Conservation (phyloP, 2,113 vertebrate species). For the Butastur rufipennis region DNA sequence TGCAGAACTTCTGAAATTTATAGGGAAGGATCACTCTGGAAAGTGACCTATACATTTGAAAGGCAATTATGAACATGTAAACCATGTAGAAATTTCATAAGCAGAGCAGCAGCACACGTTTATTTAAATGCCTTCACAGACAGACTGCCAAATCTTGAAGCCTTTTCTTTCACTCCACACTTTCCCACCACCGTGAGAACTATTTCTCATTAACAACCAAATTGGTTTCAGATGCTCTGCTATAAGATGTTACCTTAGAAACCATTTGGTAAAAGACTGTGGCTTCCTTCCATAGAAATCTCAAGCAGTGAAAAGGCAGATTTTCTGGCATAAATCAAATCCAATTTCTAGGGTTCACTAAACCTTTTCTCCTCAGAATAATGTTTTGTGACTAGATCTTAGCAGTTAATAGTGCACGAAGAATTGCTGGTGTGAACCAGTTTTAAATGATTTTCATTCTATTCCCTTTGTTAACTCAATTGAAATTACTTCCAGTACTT, state of each 20-base stretch:
- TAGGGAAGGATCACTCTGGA: neutral
- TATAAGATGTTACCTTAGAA: constrained; percentile 87
- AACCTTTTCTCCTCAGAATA: constrained; percentile 83
- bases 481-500: constrained; percentile 55
- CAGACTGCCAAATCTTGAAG: constrained; percentile 68
- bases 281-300: constrained; percentile 83
- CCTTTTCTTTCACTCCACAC: constrained; percentile 76
- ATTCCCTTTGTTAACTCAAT: constrained; percentile 53
- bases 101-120: constrained; percentile 63
- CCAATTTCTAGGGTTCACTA: constrained; percentile 89
- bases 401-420: constrained; percentile 77
- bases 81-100: constrained; percentile 72
- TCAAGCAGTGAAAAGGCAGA: constrained; percentile 84
- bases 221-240: constrained; percentile 87
- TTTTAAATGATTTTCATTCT: constrained; percentile 71
- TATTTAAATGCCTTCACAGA: constrained; percentile 68
- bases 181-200: constrained; percentile 87
- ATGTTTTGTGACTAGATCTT: constrained; percentile 81
- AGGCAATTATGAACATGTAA: constrained; percentile 27
- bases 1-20: neutral
- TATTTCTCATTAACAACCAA: constrained; percentile 88
- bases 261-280: constrained; percentile 81
- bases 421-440: constrained; percentile 80
- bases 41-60: neutral
- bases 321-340: constrained; percentile 87